Base-by-base conservation (phyloP, 1,140 invertebrate species). In the Cheumatopsyche charites region DNA sequence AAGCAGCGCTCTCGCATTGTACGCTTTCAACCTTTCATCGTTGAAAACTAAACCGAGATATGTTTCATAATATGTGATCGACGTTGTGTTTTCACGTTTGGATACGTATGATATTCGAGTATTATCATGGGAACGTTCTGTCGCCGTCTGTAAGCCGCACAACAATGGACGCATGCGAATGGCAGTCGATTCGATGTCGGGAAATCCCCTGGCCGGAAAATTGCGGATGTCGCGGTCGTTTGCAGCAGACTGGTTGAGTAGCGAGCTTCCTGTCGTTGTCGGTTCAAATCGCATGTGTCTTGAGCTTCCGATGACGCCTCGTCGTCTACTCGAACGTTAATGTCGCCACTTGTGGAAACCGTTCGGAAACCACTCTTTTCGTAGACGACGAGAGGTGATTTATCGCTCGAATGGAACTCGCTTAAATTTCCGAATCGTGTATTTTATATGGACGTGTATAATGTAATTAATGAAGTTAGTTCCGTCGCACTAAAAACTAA, bases 221-320 rank as follows among this genome's bases (percentile, higher is more conserved):
- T 68, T 68, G 66, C 66, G 66, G 66, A 68, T 68, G 66, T 68
- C 66, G 26, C 49, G 7, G 49, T 68, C 66, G 66, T 68, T 68
- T 55, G 47, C 21, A 0, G 25, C 13, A 58, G 66, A 68, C 66
- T 21, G 49, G 45, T 55, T 55, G 66, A 68, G 66, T 68, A 47
- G 45, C 25, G 45, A 43, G 66, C 26, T 55, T 68, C 66, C 66
- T 68, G 66, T 55, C 66, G 66, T 55, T 47, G 43, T 68, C 65
- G 45, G 43, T 26, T 68, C 66, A 29, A 68, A 68, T 45, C 19
- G 9, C 11, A 55, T 68, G 29, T 55, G 66, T 68, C 66, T 68
- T 19, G 62, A 15, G 62, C 23, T 67, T 67, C 65, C 65, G 65
- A 67, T 67, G 19, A 52, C 47, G 47, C n/a, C 47, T 52, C 19